These are phyloP conservation scores for Onychomys arenicola DNA, from an alignment of 2,797 vertebrate genomes.

Conservation along the genomic window DNA sequence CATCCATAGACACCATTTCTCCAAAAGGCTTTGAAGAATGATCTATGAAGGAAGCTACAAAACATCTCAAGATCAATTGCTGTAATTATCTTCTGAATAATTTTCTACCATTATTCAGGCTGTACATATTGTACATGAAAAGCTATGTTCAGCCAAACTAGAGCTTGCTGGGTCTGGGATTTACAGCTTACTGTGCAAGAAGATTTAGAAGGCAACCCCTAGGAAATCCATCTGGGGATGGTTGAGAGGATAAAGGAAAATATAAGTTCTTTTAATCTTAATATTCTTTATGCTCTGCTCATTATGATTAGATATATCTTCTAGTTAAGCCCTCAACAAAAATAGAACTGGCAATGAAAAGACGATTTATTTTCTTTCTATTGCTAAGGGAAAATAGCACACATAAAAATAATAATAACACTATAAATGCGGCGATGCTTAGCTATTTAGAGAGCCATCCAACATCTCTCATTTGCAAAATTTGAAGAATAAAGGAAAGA, in stretches of 20 bases:
- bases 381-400: conserved; percentile 76
- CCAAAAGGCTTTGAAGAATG: conserved; percentile 78
- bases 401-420: conserved; percentile 82
- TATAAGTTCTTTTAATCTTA: conserved; percentile 82
- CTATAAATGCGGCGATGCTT: conserved; percentile 70
- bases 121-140: conserved; percentile 78
- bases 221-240: conserved; percentile 84
- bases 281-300: conserved; percentile 84
- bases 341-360: conserved; percentile 78
- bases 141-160: conserved; percentile 74
- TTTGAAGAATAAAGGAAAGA: conserved; percentile 52
- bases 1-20: conserved; percentile 29
- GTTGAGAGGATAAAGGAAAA: conserved; percentile 82
- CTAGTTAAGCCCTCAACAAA: conserved; percentile 76
- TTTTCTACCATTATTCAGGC: conserved; percentile 78
- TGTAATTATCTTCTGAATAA: conserved; percentile 83
- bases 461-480: conserved; percentile 62
- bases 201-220: conserved; percentile 77
- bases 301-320: conserved; percentile 81
- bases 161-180: conserved; percentile 78
- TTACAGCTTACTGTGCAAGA: conserved; percentile 76
- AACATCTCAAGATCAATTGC: conserved; percentile 82
- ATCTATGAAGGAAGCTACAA: conserved; percentile 70
- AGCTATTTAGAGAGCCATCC: conserved; percentile 70
- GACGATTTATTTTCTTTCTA: conserved; percentile 79